Base-by-base conservation (phyloP, 2,888 invertebrate genomes). In the Anarsia innoxiella region DNA sequence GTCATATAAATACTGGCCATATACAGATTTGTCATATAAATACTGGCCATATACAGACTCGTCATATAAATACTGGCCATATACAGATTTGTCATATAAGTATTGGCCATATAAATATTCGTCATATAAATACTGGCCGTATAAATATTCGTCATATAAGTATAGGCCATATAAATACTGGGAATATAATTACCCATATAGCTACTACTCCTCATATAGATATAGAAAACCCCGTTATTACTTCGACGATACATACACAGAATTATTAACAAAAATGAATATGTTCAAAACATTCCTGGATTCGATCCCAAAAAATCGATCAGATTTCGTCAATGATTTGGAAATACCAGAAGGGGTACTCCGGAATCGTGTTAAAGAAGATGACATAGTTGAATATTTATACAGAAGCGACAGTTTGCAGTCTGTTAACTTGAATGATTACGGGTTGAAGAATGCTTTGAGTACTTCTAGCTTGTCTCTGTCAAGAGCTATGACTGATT, bases 401-500 rank as follows among this genome's bases (percentile, higher is more conserved):
- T n/a, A n/a, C n/a, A 70, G 65, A 32, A 10, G 23, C 11, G 72
- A 66, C 30, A 73, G 69, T 43, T 37, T 58, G 1, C 41, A 61
- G 6, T 59, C 63, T 0, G 51, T 47, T n/a, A 59, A 52, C 27
- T 30, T 53, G 10, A 62, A 59, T 0, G 16, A 27, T 4, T 15
- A 15, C 26, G 14, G 1, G 15, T 10, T 2, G 3, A 23, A 3
- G n/a, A 51, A 45, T 2, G 60, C 66, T 0, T 31, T 57, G 19
- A 74, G 68, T 32, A 73, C 78, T 31, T 75, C 78, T 1, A 78
- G 76, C 26, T 42, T 79, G 10, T 53, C 79, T 0, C 42, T 84
- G 28, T 80, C 80, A 0, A 59, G 82, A 12, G 83, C 82, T 2
- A 66, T 84, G 72, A 82, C 82, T 0, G 82, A 79, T 25, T 79